phyloP scores from a whole-genome alignment of 2,888 invertebrate genomes.

The Callinectes sapidus region DNA sequence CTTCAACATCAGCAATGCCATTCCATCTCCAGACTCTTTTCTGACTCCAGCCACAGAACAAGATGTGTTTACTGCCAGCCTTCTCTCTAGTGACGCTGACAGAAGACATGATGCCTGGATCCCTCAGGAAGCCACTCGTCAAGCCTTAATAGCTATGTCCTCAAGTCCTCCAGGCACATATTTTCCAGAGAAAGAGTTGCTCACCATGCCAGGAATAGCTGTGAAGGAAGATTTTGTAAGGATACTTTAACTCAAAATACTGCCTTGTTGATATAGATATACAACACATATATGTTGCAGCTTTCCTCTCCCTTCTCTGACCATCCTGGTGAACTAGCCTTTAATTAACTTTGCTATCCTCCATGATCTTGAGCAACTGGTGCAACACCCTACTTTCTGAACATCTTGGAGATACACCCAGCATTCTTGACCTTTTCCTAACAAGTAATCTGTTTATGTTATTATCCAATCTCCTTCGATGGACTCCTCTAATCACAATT shows the following conservation, averaged over 20 bases:
- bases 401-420: too few relatives aligned
- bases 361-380: too few relatives aligned
- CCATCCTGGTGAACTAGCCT: too few relatives aligned
- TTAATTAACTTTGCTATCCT: too few relatives aligned
- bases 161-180: slow-evolving; percentile 84
- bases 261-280: not conserved
- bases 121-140: slow-evolving; percentile 83
- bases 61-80: slow-evolving; percentile 70
- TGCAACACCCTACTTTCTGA: too few relatives aligned
- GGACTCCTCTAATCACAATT: too few relatives aligned
- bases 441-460: too few relatives aligned
- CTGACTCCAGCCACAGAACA: slow-evolving; percentile 70
- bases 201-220: slow-evolving; percentile 91
- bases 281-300: not conserved
- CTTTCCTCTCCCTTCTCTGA: too few relatives aligned
- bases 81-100: slow-evolving; percentile 70
- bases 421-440: too few relatives aligned
- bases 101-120: slow-evolving; percentile 80
- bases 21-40: slow-evolving; percentile 70
- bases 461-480: too few relatives aligned
- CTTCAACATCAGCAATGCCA: slow-evolving; percentile 64
- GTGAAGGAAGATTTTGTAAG: slow-evolving; percentile 88
- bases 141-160: slow-evolving; percentile 74
- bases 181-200: slow-evolving; percentile 83
- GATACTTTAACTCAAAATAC: slow-evolving; percentile 47